These are phyloP conservation scores for Drosophila gaucha DNA, from an alignment of 2,888 invertebrate species.

Conservation along the genomic window DNA sequence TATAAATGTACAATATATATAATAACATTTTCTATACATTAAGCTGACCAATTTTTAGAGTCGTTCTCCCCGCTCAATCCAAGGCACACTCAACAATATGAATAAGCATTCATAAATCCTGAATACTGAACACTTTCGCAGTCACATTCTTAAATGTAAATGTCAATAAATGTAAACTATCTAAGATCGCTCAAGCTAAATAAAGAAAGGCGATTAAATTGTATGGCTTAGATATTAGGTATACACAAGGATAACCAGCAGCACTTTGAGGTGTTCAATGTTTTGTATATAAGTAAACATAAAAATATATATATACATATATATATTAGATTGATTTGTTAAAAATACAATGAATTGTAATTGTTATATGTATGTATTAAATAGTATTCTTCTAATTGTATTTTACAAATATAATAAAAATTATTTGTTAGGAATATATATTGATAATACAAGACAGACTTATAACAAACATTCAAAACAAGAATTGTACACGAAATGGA, in stretches of 20 bases:
- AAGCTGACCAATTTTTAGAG: constrained; percentile 30
- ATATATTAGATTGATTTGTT: constrained; percentile 37
- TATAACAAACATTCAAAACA: constrained; percentile 42
- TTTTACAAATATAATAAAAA: constrained; percentile 31
- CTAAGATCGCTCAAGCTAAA: constrained; percentile 2
- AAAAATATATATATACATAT: constrained; percentile 19
- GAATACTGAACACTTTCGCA: constrained; percentile 9
- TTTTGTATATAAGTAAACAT: constrained; percentile 14
- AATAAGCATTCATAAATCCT: constrained; percentile 9
- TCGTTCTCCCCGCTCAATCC: constrained; percentile 8
- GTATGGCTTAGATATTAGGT: constrained; percentile 36
- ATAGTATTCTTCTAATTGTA: constrained; percentile 30
- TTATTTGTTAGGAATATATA: constrained; percentile 35
- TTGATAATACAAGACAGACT: constrained; percentile 41
- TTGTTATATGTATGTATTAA: constrained; percentile 35
- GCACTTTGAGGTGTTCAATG: constrained; percentile 48
- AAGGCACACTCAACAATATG: constrained; percentile 13
- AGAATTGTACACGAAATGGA: constrained; percentile 25
- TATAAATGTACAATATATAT: constrained; percentile 22
- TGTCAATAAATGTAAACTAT: constrained; percentile 23
- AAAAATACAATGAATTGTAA: constrained; percentile 21
- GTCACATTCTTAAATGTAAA: constrained; percentile 38
- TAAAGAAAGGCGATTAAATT: constrained; percentile 2
- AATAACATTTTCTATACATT: constrained; percentile 18
- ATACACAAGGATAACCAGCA: constrained; percentile 49